Base-by-base conservation (phyloP, 2,888 invertebrate species). In the Cremastinae sp. region DNA sequence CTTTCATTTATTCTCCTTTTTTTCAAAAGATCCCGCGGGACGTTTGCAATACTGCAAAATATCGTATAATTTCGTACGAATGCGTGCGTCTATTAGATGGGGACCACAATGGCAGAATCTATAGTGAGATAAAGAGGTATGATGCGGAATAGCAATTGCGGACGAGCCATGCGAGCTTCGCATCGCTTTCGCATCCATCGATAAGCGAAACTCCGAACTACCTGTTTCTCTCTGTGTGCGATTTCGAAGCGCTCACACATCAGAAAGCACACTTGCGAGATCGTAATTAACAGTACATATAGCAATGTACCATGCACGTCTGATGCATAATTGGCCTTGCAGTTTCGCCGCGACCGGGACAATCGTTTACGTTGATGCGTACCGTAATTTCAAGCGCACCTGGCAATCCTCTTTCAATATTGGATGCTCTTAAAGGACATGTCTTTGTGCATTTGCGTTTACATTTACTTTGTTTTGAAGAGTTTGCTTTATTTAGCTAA, bases 231-330 rank as follows among this genome's bases (percentile, higher is more conserved):
- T 9, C 7, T 14, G 20, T 14, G 22, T n/a, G 10, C 5, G 12
- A n/a, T 37, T 20, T 12, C n/a, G n/a, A n/a, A n/a, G 8, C 37
- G 39, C 35, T 39, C 41, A n/a, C n/a, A n/a, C n/a, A n/a, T n/a
- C n/a, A n/a, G n/a, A n/a, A n/a, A n/a, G n/a, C n/a, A n/a, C n/a
- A n/a, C 37, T 22, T 22, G 12, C 41, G 35, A 61, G 58, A 53
- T 51, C 22, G 41, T 68, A 76, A 76, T 76, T 76, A 76, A 76
- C 72, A 58, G 62, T 64, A 53, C 65, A 64, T 41, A 39, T 9
- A 41, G 45, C 66, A 68, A 69, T 73, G 56, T 64, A 43, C 62
- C 49, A 51, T n/a, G n/a, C n/a, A n/a, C 62, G 28, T 68, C 45
- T 37, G 68, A 69, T 61, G 61, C 51, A 76, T 64, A 68, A 72